Conservation (phyloP, 2,888 invertebrate species). For the Tortrix viridana region DNA sequence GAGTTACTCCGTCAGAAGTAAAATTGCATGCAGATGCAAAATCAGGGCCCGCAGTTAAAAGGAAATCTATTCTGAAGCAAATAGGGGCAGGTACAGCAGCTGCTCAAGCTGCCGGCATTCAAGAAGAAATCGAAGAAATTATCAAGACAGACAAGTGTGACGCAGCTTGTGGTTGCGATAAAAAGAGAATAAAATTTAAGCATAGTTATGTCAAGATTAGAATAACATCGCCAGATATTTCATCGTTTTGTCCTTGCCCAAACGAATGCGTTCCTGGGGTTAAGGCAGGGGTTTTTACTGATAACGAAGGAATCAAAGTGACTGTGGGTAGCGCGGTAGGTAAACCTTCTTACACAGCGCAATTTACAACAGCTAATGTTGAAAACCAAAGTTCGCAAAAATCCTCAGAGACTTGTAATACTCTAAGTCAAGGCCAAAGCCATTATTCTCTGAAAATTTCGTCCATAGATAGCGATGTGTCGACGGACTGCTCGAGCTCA, state of each 20-base stretch:
- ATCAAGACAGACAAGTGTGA: constrained; percentile 2
- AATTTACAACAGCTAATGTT: not conserved
- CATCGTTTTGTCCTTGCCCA: constrained; percentile 9
- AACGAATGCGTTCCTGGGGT: not conserved
- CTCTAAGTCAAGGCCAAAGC: not conserved
- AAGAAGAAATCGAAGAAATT: not conserved
- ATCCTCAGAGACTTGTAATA: not conserved
- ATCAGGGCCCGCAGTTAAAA: not conserved
- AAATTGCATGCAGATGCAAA: not conserved
- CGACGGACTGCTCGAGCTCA: not conserved
- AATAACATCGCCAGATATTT: constrained; percentile 12
- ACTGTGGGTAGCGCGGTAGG: not conserved
- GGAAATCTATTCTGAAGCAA: not conserved
- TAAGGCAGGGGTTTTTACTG: not conserved
- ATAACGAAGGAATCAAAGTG: not conserved
- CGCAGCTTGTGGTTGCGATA: constrained; percentile 5
- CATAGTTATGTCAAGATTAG: constrained; percentile 14
- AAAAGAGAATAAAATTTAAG: constrained; percentile 10
- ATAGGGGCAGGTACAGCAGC: not conserved
- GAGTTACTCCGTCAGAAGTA: not conserved
- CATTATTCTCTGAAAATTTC: constrained; percentile 5
- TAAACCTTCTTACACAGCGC: not conserved
- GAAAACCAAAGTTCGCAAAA: not conserved
- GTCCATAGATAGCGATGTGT: not conserved
- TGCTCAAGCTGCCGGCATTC: not conserved